Evolutionary conservation across 2,113 vertebrate genomes (phyloP).

Genomic region (Camelus dromedarius): DNA sequence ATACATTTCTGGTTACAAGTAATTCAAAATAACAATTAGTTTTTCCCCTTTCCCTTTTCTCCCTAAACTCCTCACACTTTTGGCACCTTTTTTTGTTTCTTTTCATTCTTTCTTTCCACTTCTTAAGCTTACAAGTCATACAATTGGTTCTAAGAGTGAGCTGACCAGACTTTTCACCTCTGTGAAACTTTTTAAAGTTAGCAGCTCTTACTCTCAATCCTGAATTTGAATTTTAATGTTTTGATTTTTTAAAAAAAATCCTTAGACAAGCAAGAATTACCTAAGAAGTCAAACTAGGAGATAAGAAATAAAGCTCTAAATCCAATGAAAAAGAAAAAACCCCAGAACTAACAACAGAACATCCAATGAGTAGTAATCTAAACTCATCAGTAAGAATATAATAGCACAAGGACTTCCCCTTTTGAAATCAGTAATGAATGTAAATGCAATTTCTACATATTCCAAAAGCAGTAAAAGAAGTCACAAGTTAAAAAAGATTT

Average conservation of each 20-base stretch:
- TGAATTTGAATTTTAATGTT: constrained; percentile 30
- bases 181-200: background rate
- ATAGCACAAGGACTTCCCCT: background rate
- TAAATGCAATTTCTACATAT: background rate
- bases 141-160: background rate
- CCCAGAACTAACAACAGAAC: background rate
- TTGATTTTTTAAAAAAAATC: background rate
- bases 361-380: background rate
- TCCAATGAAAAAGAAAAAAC: constrained; percentile 26
- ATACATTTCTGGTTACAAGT: background rate
- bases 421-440: background rate
- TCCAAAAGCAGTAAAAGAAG: background rate
- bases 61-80: background rate
- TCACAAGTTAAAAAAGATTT: background rate
- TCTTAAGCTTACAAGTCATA: background rate
- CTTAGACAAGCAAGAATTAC: background rate
- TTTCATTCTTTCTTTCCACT: background rate
- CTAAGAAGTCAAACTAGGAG: constrained; percentile 2
- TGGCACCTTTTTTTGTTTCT: background rate
- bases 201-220: constrained; percentile 9
- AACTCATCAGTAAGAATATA: background rate
- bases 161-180: background rate
- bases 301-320: background rate
- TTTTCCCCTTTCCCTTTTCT: background rate
- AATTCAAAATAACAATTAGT: constrained; percentile 38